phyloP scores from a whole-genome alignment of 23 tunicate genomes.

The Aplidium turbinatum region DNA sequence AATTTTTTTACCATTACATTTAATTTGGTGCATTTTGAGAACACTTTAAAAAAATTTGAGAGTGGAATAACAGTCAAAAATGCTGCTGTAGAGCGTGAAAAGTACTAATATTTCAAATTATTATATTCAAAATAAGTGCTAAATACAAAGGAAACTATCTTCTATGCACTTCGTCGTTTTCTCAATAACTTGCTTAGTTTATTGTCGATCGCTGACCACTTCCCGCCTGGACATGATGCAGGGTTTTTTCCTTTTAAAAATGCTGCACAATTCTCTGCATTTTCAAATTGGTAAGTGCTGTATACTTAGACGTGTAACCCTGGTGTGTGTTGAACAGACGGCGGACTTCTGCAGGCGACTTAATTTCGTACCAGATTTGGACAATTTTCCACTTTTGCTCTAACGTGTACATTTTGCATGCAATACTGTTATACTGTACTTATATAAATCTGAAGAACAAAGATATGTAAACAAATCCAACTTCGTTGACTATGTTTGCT shows the following conservation, averaged over 20 bases:
- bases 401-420: slow-evolving; percentile 22
- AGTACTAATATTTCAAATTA: too few relatives aligned
- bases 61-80: too few relatives aligned
- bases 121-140: too few relatives aligned
- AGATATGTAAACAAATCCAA: slow-evolving; percentile 25
- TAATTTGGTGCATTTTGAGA: too few relatives aligned
- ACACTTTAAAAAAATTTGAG: too few relatives aligned
- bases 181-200: too few relatives aligned
- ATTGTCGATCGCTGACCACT: slow-evolving; percentile 23
- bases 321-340: slow-evolving; percentile 22
- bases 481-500: slow-evolving; percentile 26
- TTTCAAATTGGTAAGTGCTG: slow-evolving; percentile 24
- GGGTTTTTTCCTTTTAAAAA: slow-evolving; percentile 11
- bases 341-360: slow-evolving; percentile 31
- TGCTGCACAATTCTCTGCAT: slow-evolving; percentile 23
- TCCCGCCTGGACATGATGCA: slow-evolving; percentile 20
- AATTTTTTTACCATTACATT: too few relatives aligned
- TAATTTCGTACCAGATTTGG: slow-evolving; percentile 27
- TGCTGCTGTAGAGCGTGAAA: too few relatives aligned
- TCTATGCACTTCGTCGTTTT: too few relatives aligned
- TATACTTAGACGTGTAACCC: slow-evolving; percentile 14
- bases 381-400: slow-evolving; percentile 16
- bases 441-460: background rate
- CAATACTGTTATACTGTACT: slow-evolving; percentile 9
- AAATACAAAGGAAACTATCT: too few relatives aligned